phyloP scores from a whole-genome alignment of 2,113 vertebrate species.

The Misgurnus mizolepis region DNA sequence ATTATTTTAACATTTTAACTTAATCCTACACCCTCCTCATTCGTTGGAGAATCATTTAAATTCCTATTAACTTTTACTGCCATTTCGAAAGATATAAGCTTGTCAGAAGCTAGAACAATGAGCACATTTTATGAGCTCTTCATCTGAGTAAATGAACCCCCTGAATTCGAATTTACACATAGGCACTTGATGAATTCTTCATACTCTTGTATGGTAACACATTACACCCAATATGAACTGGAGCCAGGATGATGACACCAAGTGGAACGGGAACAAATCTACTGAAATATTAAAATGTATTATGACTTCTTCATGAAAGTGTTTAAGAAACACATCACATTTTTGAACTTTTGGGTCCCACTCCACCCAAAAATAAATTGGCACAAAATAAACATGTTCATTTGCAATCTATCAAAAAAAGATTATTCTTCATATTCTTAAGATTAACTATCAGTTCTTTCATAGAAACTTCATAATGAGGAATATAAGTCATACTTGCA shows the following conservation, averaged over 20 bases:
- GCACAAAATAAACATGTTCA: conserved; percentile 13
- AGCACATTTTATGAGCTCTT: conserved; percentile 38
- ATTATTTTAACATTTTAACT: conserved; percentile 55
- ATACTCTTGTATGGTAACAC: conserved; percentile 26
- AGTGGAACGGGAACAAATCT: conserved; percentile 28
- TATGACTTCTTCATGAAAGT: conserved; percentile 23
- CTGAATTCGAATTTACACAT: conserved; percentile 15
- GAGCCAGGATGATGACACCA: conserved; percentile 18
- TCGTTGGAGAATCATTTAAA: conserved; percentile 73
- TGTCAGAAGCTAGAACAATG: conserved; percentile 29
- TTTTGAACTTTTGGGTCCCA: neutral
- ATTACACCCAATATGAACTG: conserved; percentile 17
- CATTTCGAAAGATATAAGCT: conserved; percentile 54
- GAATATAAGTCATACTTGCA: conserved; percentile 58
- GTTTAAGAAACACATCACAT: conserved; percentile 18
- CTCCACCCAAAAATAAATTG: too few species aligned
- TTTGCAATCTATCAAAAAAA: conserved; percentile 60
- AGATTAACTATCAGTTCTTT: conserved; percentile 43
- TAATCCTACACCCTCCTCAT: conserved; percentile 53
- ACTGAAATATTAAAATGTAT: neutral
- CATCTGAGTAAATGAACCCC: conserved; percentile 34
- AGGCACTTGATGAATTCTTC: conserved; percentile 24
- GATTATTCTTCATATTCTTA: conserved; percentile 48
- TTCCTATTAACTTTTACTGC: conserved; percentile 67
- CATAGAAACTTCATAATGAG: conserved; percentile 58